These are phyloP conservation scores for Onychostoma macrolepis DNA, from an alignment of 2,113 vertebrate species.

Conservation along the genomic window DNA sequence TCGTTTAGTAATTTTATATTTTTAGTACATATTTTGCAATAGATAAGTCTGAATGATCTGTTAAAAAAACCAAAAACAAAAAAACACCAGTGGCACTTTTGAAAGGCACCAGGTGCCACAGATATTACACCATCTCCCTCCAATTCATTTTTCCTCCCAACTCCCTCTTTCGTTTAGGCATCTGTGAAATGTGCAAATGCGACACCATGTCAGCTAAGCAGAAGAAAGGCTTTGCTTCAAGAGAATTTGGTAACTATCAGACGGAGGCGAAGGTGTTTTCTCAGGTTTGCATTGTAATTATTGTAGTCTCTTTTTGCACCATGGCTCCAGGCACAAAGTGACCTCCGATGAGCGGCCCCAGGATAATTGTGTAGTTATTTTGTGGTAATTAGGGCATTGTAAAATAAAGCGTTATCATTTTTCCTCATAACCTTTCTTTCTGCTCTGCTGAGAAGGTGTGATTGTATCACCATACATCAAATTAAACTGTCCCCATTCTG, in stretches of 20 bases:
- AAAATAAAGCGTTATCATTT: conserved; percentile 70
- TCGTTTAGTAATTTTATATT: neutral
- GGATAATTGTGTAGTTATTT: conserved; percentile 66
- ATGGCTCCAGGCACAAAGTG: conserved; percentile 48
- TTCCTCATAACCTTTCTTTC: conserved; percentile 68
- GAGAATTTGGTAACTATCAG: neutral
- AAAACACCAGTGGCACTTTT: neutral
- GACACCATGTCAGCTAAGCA: neutral
- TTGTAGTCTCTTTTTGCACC: neutral
- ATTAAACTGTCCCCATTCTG: conserved; percentile 78
- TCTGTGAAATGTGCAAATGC: neutral
- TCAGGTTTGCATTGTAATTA: conserved; percentile 9
- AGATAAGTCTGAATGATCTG: neutral
- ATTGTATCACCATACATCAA: conserved; percentile 76
- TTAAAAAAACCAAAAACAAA: neutral
- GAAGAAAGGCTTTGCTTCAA: neutral
- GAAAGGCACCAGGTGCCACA: neutral
- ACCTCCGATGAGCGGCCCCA: conserved; percentile 47
- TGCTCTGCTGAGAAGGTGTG: conserved; percentile 73
- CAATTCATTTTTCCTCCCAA: neutral
- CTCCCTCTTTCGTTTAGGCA: conserved; percentile 17
- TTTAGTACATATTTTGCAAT: neutral
- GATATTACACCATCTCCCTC: neutral
- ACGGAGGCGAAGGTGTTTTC: neutral
- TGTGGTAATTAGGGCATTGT: conserved; percentile 69